Percentiles rank a stretch among this genome's conserved stretches.
Conservation (phyloP, 2,113 vertebrate genomes). For the Microcebus lehilahytsara region DNA sequence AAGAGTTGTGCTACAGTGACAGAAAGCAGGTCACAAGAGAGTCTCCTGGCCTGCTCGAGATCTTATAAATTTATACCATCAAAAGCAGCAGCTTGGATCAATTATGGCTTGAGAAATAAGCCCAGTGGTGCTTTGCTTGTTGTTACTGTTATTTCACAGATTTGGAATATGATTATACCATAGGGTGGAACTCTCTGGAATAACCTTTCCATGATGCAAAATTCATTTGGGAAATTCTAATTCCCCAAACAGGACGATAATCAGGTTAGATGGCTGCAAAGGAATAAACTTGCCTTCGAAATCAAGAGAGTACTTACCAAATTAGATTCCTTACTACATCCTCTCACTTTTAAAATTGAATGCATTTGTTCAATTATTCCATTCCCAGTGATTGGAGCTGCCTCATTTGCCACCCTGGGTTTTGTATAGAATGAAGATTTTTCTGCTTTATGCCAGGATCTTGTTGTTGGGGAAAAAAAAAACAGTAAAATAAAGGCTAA, state of each 20-base stretch:
- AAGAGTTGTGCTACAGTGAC: background rate
- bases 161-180: background rate
- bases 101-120: background rate
- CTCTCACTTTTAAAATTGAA: conserved; percentile 20
- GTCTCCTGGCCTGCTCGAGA: background rate
- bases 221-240: conserved; percentile 53
- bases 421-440: background rate
- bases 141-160: background rate
- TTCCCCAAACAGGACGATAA: conserved; percentile 35
- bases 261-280: conserved; percentile 58
- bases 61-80: background rate
- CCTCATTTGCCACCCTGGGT: background rate
- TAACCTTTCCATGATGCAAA: conserved; percentile 44
- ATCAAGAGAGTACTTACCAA: conserved; percentile 48
- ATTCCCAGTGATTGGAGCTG: background rate
- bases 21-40: background rate
- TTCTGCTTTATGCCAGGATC: background rate
- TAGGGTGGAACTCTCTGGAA: background rate
- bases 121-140: background rate
- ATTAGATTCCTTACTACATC: conserved; percentile 20
- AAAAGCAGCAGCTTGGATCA: conserved; percentile 38
- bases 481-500: background rate
- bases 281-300: conserved; percentile 54
- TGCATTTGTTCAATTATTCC: background rate
- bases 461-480: background rate